Evolutionary conservation across 2,113 vertebrate genomes (phyloP).

Genomic region (Apodemus sylvaticus): DNA sequence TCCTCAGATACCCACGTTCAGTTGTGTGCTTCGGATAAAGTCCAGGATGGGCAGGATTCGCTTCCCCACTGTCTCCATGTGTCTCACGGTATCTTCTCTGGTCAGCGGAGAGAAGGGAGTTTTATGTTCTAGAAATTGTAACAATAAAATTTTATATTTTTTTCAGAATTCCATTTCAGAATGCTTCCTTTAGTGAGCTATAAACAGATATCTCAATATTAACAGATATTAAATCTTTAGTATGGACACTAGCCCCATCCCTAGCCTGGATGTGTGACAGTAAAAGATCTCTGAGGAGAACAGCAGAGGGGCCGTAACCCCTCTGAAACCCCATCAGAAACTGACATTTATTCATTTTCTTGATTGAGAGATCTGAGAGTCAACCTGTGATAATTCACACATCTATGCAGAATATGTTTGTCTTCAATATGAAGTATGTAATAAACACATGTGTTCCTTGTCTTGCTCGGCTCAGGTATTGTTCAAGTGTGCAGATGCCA

Average conservation of each 20-base stretch:
- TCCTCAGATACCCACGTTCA: constrained; percentile 79
- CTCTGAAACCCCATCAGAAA: constrained; percentile 60
- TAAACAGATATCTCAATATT: constrained; percentile 57
- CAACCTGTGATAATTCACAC: constrained; percentile 39
- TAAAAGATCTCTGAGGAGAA: constrained; percentile 39
- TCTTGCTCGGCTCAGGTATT: constrained; percentile 57
- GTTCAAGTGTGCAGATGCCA: constrained; percentile 38
- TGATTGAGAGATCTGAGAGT: constrained; percentile 63
- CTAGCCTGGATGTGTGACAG: neutral
- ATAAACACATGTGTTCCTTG: constrained; percentile 73
- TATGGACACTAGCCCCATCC: neutral
- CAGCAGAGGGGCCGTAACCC: constrained; percentile 40
- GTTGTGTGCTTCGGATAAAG: constrained; percentile 86
- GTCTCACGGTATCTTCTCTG: constrained; percentile 74
- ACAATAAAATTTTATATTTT: constrained; percentile 58
- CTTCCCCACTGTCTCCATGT: constrained; percentile 77
- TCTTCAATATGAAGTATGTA: constrained; percentile 52
- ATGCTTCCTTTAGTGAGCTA: constrained; percentile 65
- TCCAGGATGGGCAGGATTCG: constrained; percentile 84
- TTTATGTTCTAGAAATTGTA: constrained; percentile 82
- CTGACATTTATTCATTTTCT: constrained; percentile 38
- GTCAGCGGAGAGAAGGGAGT: constrained; percentile 75
- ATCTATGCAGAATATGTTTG: constrained; percentile 50
- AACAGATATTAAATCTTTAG: constrained; percentile 68
- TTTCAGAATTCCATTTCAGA: constrained; percentile 53